A percentile compares a stretch with the other conserved stretches of the same genome.
Evolutionary conservation across 2,888 invertebrate genomes (phyloP).

Genomic region (Perizoma affinitatum): DNA sequence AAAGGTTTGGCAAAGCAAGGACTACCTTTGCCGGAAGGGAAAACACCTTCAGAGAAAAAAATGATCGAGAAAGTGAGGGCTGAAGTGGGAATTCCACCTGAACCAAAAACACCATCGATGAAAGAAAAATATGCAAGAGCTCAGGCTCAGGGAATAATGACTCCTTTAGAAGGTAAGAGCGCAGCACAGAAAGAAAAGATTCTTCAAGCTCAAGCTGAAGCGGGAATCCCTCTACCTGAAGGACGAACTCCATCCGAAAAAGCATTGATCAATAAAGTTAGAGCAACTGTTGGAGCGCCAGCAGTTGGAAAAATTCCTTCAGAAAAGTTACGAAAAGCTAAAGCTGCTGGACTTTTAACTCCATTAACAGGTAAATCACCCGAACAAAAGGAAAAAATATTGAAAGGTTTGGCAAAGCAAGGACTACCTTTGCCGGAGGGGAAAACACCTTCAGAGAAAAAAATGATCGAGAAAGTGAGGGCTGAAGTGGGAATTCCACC

Average conservation of each 20-base stretch:
- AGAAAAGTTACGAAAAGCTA: constrained; percentile 40
- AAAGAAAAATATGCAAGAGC: constrained; percentile 44
- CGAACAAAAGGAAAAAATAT: constrained; percentile 44
- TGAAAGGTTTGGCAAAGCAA: constrained; percentile 35
- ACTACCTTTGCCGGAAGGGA: constrained; percentile 48
- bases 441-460: constrained; percentile 41
- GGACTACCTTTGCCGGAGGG: constrained; percentile 41
- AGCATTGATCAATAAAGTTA: constrained; percentile 41
- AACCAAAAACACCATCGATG: constrained; percentile 43
- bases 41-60: constrained; percentile 44
- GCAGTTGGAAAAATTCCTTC: constrained; percentile 20
- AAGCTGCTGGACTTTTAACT: constrained; percentile 45
- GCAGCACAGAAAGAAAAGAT: constrained; percentile 46
- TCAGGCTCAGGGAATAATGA: constrained; percentile 40
- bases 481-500: constrained; percentile 45
- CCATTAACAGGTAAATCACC: constrained; percentile 44
- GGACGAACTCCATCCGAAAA: constrained; percentile 47
- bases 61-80: constrained; percentile 39
- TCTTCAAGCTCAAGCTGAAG: constrained; percentile 36
- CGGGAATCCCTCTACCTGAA: constrained; percentile 46
- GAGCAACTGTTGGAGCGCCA: constrained; percentile 15
- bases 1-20: constrained; percentile 38
- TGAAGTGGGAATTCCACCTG: constrained; percentile 36
- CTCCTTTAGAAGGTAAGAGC: constrained; percentile 47
- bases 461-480: constrained; percentile 31